Base-by-base conservation (phyloP, 2,797 vertebrate genomes). In the Heterohyrax brucei region DNA sequence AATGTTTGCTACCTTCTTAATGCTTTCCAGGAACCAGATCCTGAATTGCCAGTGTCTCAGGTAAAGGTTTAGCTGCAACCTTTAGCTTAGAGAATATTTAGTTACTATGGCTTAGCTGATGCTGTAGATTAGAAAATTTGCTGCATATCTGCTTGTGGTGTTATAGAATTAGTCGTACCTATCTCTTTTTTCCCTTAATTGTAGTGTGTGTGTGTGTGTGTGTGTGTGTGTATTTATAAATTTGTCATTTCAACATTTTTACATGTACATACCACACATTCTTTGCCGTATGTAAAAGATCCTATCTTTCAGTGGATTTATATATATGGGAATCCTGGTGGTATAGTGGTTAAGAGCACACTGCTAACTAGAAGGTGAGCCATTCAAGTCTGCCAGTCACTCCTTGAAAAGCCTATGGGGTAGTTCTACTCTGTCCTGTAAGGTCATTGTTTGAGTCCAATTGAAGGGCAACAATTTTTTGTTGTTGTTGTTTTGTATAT, bases 1-100 rank as follows among this genome's bases (percentile, higher is more conserved):
- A 93, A 0, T 95, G 96, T 94, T 93, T 86, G 46, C 78, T 78
- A 30, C 72, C 92, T 0, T 98, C 88, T 98, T 93, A 96, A 64
- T 98, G 82, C 98, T 98, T 98, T 92, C 97, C 94, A 98, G 98
- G 98, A 98, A 39, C 64, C 96, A 85, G 98, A 97, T 94, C 93
- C 96, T 68, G 98, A 98, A 89, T 97, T 98, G 87, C 89, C 89
- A 0, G 46, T 96, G 21, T 96, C 95, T 97, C 98, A 98, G 98
- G 98, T 98, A 98, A 98, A 95, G 81, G 46, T 87, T 0, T 91
- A 96, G 87, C 76, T 91, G 24, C 46, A 68, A 46, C 26, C 22
- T 46, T 44, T 97, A 96, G 93, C 93, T 95, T 95, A 94, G 91
- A 96, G 81, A 91, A 48, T 76, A 21, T 46, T 61, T 91, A 80